Base-by-base conservation (phyloP, 2,888 invertebrate species). In the Gonocerus acuteangulatus region DNA sequence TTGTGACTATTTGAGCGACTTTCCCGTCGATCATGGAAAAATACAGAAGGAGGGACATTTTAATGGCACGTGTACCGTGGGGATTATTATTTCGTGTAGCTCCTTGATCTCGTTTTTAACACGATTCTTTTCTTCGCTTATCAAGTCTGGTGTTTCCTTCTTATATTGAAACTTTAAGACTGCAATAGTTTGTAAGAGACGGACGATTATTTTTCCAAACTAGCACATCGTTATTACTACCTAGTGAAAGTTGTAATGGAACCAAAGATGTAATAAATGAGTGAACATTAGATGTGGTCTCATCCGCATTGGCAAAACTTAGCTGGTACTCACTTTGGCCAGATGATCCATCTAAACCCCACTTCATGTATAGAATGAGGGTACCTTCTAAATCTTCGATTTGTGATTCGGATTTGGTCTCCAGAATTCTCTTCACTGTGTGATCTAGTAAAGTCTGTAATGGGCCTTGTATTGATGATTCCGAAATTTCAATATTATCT, bases 121-220 rank as follows among this genome's bases (percentile, higher is more conserved):
- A 3, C 51, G 32, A 21, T 36, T 27, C 34, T 62, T 60, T 61
- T 66, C 60, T 21, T 13, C 21, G 18, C 48, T 7, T 42, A 51
- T 47, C 7, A 60, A 32, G 61, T 68, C 63, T 27, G 66, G 63
- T 52, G 67, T 65, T 59, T 72, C 70, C 61, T 70, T 69, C 22
- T 65, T 45, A 67, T 70, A 70, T 61, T 69, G 63, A 60, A 71
- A 67, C 66, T 68, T 69, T 52, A 71, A 48, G 16, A 70, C 70
- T 67, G 66, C 69, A 72, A 56, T 64, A 71, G 42, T 68, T 62
- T 6, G 70, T 69, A 21, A 69, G 70, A 34, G 67, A 54, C 11
- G 69, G 68, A 32, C 69, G 48, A 34, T 68, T 69, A 61, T 71
- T 71, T 69, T 70, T 67, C 70, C 70, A 69, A 60, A 71, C 57